Percentiles rank a stretch among this genome's conserved stretches.
These are phyloP conservation scores for Hippoglossus hippoglossus DNA, from an alignment of 2,797 vertebrate genomes.

Conservation along the genomic window DNA sequence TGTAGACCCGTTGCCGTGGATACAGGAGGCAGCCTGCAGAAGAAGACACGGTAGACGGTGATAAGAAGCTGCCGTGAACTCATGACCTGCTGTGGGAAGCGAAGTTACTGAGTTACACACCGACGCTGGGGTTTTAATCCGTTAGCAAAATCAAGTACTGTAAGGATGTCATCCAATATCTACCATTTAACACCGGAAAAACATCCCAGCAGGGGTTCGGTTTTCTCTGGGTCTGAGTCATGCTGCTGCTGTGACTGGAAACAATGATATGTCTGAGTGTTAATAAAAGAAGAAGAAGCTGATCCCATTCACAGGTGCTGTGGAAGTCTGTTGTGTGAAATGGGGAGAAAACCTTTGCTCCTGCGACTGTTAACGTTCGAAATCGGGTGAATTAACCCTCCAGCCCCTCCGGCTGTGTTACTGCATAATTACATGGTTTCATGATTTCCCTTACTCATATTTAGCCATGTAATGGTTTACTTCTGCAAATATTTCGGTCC, in stretches of 20 bases:
- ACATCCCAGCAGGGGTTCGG: constrained; percentile 31
- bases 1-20: constrained; percentile 27
- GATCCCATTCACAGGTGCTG: constrained; percentile 38
- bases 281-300: constrained; percentile 12
- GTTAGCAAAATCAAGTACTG: constrained; percentile 35
- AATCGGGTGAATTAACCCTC: constrained; percentile 61
- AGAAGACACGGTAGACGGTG: constrained; percentile 29
- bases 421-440: constrained; percentile 75
- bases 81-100: constrained; percentile 38
- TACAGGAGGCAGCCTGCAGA: constrained; percentile 12
- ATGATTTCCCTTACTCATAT: constrained; percentile 69
- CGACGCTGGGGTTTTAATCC: constrained; percentile 41
- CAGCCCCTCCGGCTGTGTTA: constrained; percentile 56
- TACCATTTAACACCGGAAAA: constrained; percentile 36
- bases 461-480: constrained; percentile 70
- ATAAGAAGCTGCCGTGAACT: constrained; percentile 41
- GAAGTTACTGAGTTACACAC: constrained; percentile 41
- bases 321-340: constrained; percentile 27
- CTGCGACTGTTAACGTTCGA: constrained; percentile 51
- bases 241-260: constrained; percentile 55
- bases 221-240: constrained; percentile 44
- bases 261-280: constrained; percentile 47
- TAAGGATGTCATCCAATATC: constrained; percentile 40
- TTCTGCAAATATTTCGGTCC: constrained; percentile 59
- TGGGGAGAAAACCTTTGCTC: constrained; percentile 25